Evolutionary conservation across 2,113 vertebrate genomes (phyloP).

Genomic region (Psilopsiagon aymara): DNA sequence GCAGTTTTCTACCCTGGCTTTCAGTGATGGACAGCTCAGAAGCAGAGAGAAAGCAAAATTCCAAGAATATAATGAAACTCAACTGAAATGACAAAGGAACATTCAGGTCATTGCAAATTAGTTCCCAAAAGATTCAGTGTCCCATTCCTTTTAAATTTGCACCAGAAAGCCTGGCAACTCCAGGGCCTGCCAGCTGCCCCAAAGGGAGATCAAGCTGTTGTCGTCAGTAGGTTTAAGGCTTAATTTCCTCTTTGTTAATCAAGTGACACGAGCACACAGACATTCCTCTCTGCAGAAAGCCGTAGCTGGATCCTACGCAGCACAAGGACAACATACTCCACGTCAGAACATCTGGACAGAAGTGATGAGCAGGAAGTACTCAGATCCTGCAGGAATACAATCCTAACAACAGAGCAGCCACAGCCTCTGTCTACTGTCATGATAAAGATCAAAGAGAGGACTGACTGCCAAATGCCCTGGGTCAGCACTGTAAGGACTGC

Average conservation of each 20-base stretch:
- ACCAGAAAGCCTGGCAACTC: not conserved
- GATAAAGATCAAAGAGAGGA: not conserved
- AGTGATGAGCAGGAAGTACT: not conserved
- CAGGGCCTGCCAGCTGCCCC: not conserved
- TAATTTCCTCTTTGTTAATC: not conserved
- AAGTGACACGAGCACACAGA: not conserved
- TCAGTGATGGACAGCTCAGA: not conserved
- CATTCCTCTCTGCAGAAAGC: not conserved
- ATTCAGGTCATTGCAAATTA: not conserved
- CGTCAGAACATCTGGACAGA: not conserved
- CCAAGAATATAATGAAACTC: slow-evolving; percentile 11
- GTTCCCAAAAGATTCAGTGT: not conserved
- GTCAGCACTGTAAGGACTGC: not conserved
- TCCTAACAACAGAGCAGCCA: not conserved
- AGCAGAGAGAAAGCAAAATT: not conserved
- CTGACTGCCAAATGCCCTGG: not conserved
- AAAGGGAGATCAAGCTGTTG: not conserved
- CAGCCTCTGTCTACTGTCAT: not conserved
- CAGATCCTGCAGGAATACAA: not conserved
- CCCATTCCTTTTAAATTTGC: not conserved
- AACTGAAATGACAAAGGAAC: not conserved
- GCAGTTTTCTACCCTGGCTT: not conserved
- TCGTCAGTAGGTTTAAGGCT: not conserved
- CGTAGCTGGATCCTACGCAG: not conserved
- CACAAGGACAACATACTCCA: not conserved